A percentile compares a stretch with the other conserved stretches of the same genome.
phyloP scores from a whole-genome alignment of 2,113 vertebrate genomes.

The Theristicus caerulescens region DNA sequence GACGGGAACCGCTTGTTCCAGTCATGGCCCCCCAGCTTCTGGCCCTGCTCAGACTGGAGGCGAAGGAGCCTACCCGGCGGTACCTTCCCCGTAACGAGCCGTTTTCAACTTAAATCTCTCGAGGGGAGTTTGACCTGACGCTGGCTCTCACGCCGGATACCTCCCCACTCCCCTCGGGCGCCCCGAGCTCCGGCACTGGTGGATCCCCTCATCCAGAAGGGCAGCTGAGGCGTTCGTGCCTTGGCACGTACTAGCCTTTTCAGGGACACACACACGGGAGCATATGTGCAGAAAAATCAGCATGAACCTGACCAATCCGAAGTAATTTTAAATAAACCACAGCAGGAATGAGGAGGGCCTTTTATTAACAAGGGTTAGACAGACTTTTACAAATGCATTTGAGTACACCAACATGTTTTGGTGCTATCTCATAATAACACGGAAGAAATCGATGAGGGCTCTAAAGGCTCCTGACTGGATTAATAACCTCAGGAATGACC shows the following conservation, averaged over 20 bases:
- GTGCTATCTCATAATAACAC: background rate
- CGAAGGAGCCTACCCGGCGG: fast-evolving
- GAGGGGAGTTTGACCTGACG: fast-evolving
- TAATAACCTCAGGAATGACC: background rate
- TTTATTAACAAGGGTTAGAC: background rate
- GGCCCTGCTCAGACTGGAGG: background rate
- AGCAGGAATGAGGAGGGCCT: background rate
- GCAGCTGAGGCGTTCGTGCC: fast-evolving
- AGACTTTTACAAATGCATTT: background rate
- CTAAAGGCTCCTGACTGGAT: background rate
- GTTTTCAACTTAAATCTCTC: background rate
- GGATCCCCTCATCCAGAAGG: fast-evolving
- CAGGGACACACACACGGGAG: fast-evolving
- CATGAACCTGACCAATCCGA: fast-evolving
- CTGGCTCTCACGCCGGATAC: fast-evolving
- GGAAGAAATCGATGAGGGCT: background rate
- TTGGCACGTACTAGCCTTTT: background rate
- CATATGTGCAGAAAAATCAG: background rate
- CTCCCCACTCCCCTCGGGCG: fast-evolving
- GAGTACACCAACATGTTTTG: background rate
- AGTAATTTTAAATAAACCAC: background rate
- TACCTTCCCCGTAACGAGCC: background rate
- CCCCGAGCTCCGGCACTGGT: no score
- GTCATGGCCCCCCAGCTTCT: fast-evolving
- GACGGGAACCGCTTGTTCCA: fast-evolving